Percentiles rank a stretch among this genome's conserved stretches.
phyloP scores from a whole-genome alignment of 2,113 vertebrate genomes.

The Pluvianellus socialis region DNA sequence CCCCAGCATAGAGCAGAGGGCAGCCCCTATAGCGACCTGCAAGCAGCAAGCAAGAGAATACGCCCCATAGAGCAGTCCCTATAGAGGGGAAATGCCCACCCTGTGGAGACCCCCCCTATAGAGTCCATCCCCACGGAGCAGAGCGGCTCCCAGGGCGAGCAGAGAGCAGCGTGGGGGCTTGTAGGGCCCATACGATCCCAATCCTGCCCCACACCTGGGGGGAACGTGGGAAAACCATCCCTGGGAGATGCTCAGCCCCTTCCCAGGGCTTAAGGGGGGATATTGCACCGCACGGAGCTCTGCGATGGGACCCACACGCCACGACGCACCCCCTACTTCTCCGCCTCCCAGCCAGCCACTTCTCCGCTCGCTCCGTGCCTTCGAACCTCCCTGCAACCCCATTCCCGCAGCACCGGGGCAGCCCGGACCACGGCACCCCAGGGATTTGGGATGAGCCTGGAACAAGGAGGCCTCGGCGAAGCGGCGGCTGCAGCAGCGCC shows the following conservation, averaged over 20 bases:
- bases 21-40: too few species aligned
- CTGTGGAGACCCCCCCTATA: not conserved
- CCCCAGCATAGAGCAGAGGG: too few species aligned
- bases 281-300: not conserved
- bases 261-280: not conserved
- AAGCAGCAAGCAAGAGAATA: too few species aligned
- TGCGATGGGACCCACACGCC: too few species aligned
- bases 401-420: accelerated
- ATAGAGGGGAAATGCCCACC: accelerated
- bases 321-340: accelerated
- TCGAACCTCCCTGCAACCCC: not conserved
- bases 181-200: accelerated
- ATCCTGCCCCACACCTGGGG: not conserved
- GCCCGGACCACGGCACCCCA: accelerated
- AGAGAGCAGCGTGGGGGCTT: not conserved
- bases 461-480: not conserved
- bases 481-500: not conserved
- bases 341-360: not conserved
- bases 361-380: accelerated
- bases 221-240: accelerated
- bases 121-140: not conserved
- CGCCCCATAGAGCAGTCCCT: not conserved
- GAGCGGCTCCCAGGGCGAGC: not conserved
- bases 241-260: not conserved
- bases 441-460: not conserved